These are phyloP conservation scores for Ophion ventricosus DNA, from an alignment of 2,888 invertebrate genomes.

Conservation along the genomic window DNA sequence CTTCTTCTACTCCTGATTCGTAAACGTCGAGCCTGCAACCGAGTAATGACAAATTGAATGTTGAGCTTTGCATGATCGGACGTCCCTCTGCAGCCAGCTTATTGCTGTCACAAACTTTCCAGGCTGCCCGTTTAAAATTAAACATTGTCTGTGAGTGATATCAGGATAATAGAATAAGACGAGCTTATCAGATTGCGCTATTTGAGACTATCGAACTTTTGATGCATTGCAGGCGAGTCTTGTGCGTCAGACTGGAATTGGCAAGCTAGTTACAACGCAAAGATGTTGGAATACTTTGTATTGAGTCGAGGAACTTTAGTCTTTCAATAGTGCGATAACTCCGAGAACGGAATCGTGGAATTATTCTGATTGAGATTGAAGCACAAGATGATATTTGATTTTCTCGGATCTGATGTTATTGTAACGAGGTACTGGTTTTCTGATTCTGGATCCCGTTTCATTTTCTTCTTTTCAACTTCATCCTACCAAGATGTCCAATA, in stretches of 20 bases:
- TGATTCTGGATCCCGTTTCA: background rate
- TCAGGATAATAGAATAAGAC: constrained; percentile 3
- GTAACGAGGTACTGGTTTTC: background rate
- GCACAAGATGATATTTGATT: background rate
- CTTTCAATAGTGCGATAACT: background rate
- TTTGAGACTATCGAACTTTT: background rate
- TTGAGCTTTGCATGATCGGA: constrained; percentile 34
- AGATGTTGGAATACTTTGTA: background rate
- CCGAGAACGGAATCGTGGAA: background rate
- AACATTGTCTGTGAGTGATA: constrained; percentile 13
- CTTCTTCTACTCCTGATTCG: constrained; percentile 8
- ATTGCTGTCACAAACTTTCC: constrained; percentile 42
- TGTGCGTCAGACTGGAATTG: background rate
- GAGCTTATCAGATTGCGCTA: constrained; percentile 5
- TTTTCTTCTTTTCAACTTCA: background rate
- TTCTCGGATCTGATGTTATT: background rate
- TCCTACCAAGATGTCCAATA: background rate
- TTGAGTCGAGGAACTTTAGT: background rate
- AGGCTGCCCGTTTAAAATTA: background rate
- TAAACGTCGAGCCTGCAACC: constrained; percentile 5
- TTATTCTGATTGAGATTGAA: background rate
- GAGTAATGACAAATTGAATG: constrained; percentile 34
- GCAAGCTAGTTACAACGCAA: background rate
- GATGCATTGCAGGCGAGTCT: background rate
- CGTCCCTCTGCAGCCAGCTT: constrained; percentile 8